A percentile compares a stretch with the other conserved stretches of the same genome.
Conservation (phyloP, 1,140 invertebrate species). For the Cepaea nemoralis region DNA sequence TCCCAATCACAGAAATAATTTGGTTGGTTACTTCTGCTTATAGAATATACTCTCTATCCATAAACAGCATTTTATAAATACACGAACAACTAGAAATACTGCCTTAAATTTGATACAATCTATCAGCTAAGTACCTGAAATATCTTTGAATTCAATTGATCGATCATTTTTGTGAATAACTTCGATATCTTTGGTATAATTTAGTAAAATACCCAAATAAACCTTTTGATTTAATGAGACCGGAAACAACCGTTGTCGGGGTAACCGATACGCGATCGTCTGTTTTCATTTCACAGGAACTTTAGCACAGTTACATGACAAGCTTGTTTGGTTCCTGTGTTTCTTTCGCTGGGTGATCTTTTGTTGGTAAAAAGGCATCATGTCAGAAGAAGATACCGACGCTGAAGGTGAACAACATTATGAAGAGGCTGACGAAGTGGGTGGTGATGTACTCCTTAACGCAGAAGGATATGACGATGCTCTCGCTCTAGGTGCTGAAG, state of each 20-base stretch:
- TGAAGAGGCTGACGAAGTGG: constrained; percentile 48
- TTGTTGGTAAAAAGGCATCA: neutral
- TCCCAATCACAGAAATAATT: constrained; percentile 24
- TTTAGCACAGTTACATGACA: too few species aligned
- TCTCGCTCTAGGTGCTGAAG: constrained; percentile 42
- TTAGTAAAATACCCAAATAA: neutral
- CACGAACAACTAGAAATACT: neutral
- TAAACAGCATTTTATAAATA: neutral
- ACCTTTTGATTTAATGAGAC: neutral
- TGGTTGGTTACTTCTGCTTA: constrained; percentile 4
- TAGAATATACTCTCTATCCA: constrained; percentile 17
- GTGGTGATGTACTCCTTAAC: constrained; percentile 45
- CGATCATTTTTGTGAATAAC: too few species aligned
- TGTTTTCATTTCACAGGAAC: neutral
- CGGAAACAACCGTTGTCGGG: constrained; percentile 27
- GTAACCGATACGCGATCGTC: constrained; percentile 18
- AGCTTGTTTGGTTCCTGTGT: too few species aligned
- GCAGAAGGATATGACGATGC: constrained; percentile 48
- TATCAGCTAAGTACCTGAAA: too few species aligned
- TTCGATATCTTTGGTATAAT: neutral
- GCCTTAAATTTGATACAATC: too few species aligned
- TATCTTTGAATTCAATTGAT: too few species aligned
- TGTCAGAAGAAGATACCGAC: constrained; percentile 31
- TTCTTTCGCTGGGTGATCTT: neutral
- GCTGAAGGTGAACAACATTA: constrained; percentile 27